These are phyloP conservation scores for Drosophila bocqueti DNA, from an alignment of 1,140 invertebrate species.

Conservation along the genomic window DNA sequence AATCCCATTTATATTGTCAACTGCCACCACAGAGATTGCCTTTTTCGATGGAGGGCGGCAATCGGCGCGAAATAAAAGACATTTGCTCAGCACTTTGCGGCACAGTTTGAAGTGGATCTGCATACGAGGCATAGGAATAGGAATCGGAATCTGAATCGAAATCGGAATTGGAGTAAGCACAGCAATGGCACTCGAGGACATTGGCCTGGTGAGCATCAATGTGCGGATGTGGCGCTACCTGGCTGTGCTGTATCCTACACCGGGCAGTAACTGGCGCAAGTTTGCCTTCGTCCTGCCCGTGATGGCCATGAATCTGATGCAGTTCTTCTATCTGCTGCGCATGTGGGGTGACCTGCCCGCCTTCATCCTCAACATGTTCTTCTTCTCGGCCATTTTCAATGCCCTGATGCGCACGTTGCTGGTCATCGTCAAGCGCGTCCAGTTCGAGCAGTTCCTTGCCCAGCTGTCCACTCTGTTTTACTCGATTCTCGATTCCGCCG, in stretches of 20 bases:
- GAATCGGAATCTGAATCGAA: background rate
- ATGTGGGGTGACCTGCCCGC: constrained; percentile 72
- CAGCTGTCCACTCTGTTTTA: constrained; percentile 53
- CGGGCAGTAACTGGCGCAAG: constrained; percentile 57
- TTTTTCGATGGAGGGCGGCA: constrained; percentile 30
- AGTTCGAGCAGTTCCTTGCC: constrained; percentile 50
- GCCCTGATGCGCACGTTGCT: constrained; percentile 71
- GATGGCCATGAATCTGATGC: constrained; percentile 70
- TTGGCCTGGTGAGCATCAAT: constrained; percentile 72
- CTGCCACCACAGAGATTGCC: constrained; percentile 22
- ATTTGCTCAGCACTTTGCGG: constrained; percentile 66
- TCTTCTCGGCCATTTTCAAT: constrained; percentile 74
- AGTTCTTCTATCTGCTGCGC: constrained; percentile 70
- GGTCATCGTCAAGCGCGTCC: constrained; percentile 59
- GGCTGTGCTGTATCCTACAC: constrained; percentile 60
- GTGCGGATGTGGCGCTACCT: constrained; percentile 70
- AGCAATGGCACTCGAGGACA: constrained; percentile 49
- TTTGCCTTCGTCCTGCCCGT: constrained; percentile 72
- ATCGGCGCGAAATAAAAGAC: constrained; percentile 68
- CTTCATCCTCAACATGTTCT: constrained; percentile 79
- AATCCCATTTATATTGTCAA: constrained; percentile 33
- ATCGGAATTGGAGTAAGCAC: constrained; percentile 4
- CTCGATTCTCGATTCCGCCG: constrained; percentile 31
- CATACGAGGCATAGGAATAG: constrained; percentile 5
- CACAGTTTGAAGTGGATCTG: constrained; percentile 61